These are phyloP conservation scores for Zaprionus nigranus DNA, from an alignment of 1,140 invertebrate species.

Conservation along the genomic window DNA sequence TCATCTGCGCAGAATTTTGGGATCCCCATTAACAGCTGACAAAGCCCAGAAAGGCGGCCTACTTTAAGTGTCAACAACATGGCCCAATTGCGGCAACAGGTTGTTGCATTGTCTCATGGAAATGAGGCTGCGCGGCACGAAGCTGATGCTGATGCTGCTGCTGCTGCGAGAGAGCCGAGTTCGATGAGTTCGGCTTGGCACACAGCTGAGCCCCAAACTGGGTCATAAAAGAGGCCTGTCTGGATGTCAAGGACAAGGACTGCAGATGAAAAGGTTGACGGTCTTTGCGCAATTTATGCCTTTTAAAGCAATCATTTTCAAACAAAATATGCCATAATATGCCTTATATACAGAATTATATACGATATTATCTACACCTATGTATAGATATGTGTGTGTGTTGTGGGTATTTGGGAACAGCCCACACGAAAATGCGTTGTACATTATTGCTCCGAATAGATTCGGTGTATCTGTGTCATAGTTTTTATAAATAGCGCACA, in stretches of 20 bases:
- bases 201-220: conserved; percentile 60
- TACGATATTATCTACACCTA: background rate
- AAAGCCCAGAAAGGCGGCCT: conserved; percentile 10
- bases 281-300: conserved; percentile 19
- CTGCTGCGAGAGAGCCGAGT: conserved; percentile 14
- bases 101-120: conserved; percentile 32
- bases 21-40: conserved; percentile 42
- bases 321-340: conserved; percentile 13
- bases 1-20: conserved; percentile 49
- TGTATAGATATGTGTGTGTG: conserved; percentile 1
- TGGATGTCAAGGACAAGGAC: conserved; percentile 70
- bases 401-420: conserved; percentile 27
- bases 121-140: conserved; percentile 68
- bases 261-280: conserved; percentile 19
- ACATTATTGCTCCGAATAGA: conserved; percentile 79
- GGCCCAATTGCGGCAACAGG: conserved; percentile 47
- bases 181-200: conserved; percentile 32
- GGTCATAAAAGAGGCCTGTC: conserved; percentile 52
- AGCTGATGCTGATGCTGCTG: conserved; percentile 29
- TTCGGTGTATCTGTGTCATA: conserved; percentile 79
- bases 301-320: conserved; percentile 26
- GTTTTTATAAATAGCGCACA: conserved; percentile 81
- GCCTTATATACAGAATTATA: conserved; percentile 10
- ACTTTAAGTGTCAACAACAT: conserved; percentile 7
- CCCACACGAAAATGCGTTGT: conserved; percentile 58